A percentile compares a stretch with the other conserved stretches of the same genome.
Evolutionary conservation across 2,888 invertebrate species (phyloP).

Genomic region (Hedya salicella): DNA sequence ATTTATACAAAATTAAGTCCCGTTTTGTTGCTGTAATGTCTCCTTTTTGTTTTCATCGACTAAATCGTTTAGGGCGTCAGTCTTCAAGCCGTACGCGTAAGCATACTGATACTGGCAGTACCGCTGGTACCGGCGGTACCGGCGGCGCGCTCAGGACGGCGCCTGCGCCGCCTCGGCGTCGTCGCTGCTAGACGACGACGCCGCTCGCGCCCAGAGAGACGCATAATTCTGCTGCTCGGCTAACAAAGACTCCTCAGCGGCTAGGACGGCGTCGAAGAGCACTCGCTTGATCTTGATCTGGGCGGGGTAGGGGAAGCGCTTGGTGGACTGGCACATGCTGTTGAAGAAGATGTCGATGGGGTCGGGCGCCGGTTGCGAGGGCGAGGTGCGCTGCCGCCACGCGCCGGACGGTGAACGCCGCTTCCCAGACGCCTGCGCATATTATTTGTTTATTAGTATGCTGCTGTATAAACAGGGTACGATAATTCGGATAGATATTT

Average conservation of each 20-base stretch:
- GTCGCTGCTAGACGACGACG: slow-evolving; percentile 62
- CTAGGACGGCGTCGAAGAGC: slow-evolving; percentile 72
- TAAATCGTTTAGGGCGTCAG: slow-evolving; percentile 3
- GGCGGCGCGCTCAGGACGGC: slow-evolving; percentile 58
- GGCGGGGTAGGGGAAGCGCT: slow-evolving; percentile 72
- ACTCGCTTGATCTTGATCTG: slow-evolving; percentile 75
- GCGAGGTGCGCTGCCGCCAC: slow-evolving; percentile 40
- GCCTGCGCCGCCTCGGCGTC: slow-evolving; percentile 47
- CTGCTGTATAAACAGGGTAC: too few species aligned
- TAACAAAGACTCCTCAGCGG: slow-evolving; percentile 74
- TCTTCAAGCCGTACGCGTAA: slow-evolving; percentile 21
- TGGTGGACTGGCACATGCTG: slow-evolving; percentile 79
- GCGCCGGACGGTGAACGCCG: slow-evolving; percentile 47
- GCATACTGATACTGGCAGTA: slow-evolving; percentile 35
- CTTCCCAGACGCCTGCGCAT: slow-evolving; percentile 52
- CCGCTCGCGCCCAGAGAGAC: slow-evolving; percentile 69
- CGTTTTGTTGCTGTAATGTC: too few species aligned
- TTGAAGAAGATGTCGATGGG: slow-evolving; percentile 78
- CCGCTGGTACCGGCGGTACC: slow-evolving; percentile 29
- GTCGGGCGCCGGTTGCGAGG: slow-evolving; percentile 55
- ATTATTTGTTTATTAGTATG: not conserved
- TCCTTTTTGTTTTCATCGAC: too few species aligned
- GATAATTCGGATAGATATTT: too few species aligned
- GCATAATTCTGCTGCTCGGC: slow-evolving; percentile 78
- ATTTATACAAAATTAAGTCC: too few species aligned